Evolutionary conservation across 2,797 vertebrate species (phyloP).

Genomic region (Chaunax sp.): DNA sequence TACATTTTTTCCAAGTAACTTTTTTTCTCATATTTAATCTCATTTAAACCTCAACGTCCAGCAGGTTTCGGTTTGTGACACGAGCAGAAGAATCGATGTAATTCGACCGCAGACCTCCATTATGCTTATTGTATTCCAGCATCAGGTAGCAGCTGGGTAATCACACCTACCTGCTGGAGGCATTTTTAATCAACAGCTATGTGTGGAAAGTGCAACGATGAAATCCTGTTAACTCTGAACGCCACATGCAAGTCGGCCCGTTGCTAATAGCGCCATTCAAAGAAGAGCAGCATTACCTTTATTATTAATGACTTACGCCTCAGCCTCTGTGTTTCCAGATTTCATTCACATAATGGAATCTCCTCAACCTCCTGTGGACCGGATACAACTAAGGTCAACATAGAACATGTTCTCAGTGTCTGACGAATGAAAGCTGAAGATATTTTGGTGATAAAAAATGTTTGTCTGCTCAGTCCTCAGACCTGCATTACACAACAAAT

Average conservation of each 20-base stretch:
- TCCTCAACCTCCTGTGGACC: conserved; percentile 18
- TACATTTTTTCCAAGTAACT: no score
- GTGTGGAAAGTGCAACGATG: conserved; percentile 60
- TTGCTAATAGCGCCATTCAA: conserved; percentile 55
- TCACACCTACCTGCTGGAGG: conserved; percentile 67
- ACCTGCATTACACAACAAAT: not conserved
- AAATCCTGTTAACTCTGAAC: conserved; percentile 65
- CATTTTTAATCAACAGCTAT: conserved; percentile 78
- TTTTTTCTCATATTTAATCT: no score
- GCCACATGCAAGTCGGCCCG: conserved; percentile 62
- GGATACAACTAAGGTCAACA: conserved; percentile 20
- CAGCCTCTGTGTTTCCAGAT: conserved; percentile 35
- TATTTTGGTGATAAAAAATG: not conserved
- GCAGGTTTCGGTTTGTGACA: not conserved
- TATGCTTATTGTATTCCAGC: conserved; percentile 59
- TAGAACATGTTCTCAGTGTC: conserved; percentile 20
- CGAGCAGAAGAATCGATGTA: conserved; percentile 7
- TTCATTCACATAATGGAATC: conserved; percentile 43
- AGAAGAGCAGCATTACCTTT: conserved; percentile 40
- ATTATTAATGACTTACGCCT: conserved; percentile 68
- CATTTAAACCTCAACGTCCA: no score
- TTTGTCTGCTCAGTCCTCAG: not conserved
- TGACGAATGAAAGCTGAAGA: not conserved
- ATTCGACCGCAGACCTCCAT: conserved; percentile 39
- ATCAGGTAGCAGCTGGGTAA: conserved; percentile 78